These are phyloP conservation scores for Melanocharis versteri DNA, from an alignment of 2,113 vertebrate genomes.

Conservation along the genomic window DNA sequence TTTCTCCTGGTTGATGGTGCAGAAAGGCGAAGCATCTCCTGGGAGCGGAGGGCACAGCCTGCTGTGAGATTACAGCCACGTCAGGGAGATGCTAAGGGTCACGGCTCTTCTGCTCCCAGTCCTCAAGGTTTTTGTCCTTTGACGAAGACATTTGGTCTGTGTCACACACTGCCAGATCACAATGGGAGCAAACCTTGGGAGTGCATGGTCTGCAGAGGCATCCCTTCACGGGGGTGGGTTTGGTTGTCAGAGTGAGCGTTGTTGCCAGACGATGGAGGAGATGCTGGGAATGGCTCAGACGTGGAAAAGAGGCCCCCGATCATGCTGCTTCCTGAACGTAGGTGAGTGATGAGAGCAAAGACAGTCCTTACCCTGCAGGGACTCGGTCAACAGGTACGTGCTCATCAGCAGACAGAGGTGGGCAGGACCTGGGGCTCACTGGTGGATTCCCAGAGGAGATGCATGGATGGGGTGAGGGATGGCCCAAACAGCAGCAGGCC, in stretches of 20 bases:
- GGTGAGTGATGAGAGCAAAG: slow-evolving; percentile 15
- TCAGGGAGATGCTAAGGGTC: accelerated
- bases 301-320: background rate
- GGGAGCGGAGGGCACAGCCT: accelerated
- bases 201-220: background rate
- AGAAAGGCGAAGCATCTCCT: background rate
- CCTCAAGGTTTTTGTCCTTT: background rate
- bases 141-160: background rate
- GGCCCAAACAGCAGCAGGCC: accelerated
- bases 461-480: background rate
- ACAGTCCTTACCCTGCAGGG: slow-evolving; percentile 35
- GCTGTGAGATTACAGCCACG: background rate
- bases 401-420: background rate
- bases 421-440: background rate
- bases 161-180: accelerated
- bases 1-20: background rate
- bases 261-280: background rate
- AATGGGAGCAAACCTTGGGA: background rate
- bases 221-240: background rate
- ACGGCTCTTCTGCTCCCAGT: accelerated
- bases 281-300: background rate
- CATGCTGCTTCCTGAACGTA: background rate
- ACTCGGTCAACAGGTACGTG: background rate
- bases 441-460: background rate
- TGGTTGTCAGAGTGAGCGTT: background rate